Evolutionary conservation across 2,888 invertebrate genomes (phyloP).

Genomic region (Parnassius orleans): DNA sequence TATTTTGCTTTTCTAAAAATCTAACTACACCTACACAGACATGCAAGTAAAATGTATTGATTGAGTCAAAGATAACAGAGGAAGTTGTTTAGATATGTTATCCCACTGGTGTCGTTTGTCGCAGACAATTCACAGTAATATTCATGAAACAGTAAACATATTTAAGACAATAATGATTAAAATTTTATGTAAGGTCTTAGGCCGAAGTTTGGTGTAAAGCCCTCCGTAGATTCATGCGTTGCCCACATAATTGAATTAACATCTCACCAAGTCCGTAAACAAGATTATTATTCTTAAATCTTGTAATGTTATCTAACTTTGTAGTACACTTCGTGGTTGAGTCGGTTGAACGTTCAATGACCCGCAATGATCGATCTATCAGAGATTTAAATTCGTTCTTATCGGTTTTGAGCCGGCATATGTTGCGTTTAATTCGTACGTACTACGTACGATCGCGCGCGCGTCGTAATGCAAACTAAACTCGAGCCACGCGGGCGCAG

Average conservation of each 20-base stretch:
- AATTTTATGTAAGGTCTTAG: constrained; percentile 5
- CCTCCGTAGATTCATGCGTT: constrained; percentile 19
- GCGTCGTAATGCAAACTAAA: constrained; percentile 67
- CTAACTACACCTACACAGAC: constrained; percentile 15
- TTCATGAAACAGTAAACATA: constrained; percentile 4
- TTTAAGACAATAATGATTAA: constrained; percentile 3
- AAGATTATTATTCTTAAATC: constrained; percentile 26
- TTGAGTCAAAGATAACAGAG: constrained; percentile 23
- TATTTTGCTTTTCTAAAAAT: background rate
- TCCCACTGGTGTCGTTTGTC: constrained; percentile 9
- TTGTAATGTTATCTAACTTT: constrained; percentile 15
- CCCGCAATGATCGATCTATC: constrained; percentile 34
- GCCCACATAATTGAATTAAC: constrained; percentile 30
- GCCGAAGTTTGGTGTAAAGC: constrained; percentile 23
- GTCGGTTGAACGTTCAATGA: constrained; percentile 37
- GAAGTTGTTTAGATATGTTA: constrained; percentile 23
- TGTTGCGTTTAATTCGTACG: constrained; percentile 35
- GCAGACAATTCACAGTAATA: constrained; percentile 12
- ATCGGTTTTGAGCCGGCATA: constrained; percentile 37
- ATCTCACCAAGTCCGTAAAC: constrained; percentile 23
- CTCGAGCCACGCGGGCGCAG: constrained; percentile 41
- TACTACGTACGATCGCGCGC: constrained; percentile 64
- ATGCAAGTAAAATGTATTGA: constrained; percentile 18
- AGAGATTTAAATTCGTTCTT: constrained; percentile 33
- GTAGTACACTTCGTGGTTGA: constrained; percentile 27